phyloP scores from a whole-genome alignment of 2,888 invertebrate genomes.

The Xylota segnis region DNA sequence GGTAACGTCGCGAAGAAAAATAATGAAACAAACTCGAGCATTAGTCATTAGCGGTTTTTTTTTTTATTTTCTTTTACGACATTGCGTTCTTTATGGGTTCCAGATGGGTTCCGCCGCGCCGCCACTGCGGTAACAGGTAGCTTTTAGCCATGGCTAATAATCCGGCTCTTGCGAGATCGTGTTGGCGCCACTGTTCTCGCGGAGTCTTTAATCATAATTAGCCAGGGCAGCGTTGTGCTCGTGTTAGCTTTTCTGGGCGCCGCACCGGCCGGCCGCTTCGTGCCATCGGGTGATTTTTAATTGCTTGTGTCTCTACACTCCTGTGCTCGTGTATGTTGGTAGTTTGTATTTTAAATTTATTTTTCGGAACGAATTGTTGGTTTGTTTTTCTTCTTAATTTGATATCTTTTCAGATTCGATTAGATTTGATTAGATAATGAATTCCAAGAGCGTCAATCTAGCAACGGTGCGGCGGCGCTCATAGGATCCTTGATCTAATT shows the following conservation, averaged over 20 bases:
- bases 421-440: slow-evolving; percentile 51
- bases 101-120: not conserved
- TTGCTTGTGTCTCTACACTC: slow-evolving; percentile 24
- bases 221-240: slow-evolving; percentile 23
- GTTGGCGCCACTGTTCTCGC: slow-evolving; percentile 58
- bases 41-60: slow-evolving; percentile 57
- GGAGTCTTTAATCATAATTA: slow-evolving; percentile 60
- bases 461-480: not conserved
- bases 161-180: slow-evolving; percentile 40
- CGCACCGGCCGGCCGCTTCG: not conserved
- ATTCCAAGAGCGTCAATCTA: slow-evolving; percentile 2
- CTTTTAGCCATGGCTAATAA: slow-evolving; percentile 39
- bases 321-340: too few species aligned
- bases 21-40: slow-evolving; percentile 46
- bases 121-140: slow-evolving; percentile 23
- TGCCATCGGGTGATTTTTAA: slow-evolving; percentile 23
- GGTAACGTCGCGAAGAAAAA: not conserved
- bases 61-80: too few species aligned
- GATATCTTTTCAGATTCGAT: slow-evolving; percentile 20
- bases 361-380: slow-evolving; percentile 28
- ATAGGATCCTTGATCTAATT: slow-evolving; percentile 68
- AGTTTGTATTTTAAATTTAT: slow-evolving; percentile 16
- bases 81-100: slow-evolving; percentile 48
- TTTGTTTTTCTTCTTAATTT: slow-evolving; percentile 32
- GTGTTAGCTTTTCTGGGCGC: slow-evolving; percentile 26